Evolutionary conservation across 1,140 invertebrate species (phyloP).

Genomic region (Potamilus streckersoni): DNA sequence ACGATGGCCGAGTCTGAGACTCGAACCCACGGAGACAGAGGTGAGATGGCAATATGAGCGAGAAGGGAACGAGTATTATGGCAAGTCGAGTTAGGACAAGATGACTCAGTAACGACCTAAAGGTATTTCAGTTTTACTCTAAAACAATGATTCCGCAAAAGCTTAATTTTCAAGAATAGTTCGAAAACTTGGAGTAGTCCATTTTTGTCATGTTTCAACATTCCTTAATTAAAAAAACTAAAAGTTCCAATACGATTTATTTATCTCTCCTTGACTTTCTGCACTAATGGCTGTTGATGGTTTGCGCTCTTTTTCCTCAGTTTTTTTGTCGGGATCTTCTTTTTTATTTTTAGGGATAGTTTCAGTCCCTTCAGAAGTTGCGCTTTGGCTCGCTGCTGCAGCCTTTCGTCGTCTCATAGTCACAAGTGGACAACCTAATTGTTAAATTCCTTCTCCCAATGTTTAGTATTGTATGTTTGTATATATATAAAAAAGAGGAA

Average conservation of each 20-base stretch:
- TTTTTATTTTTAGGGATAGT: slow-evolving; percentile 38
- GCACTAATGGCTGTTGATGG: slow-evolving; percentile 43
- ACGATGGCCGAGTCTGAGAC: too few species aligned
- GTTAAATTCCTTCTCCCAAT: slow-evolving; percentile 15
- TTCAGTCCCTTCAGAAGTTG: slow-evolving; percentile 10
- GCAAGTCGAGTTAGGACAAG: too few species aligned
- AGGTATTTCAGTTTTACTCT: too few species aligned
- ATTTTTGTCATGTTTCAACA: too few species aligned
- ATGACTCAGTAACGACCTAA: too few species aligned
- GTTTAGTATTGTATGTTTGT: not conserved
- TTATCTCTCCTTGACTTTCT: slow-evolving; percentile 34
- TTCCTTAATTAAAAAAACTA: not conserved
- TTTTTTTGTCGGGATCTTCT: slow-evolving; percentile 33
- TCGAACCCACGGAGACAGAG: too few species aligned
- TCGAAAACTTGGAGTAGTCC: too few species aligned
- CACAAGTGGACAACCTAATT: slow-evolving; percentile 20
- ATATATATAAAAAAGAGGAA: too few species aligned
- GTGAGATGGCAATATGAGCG: too few species aligned
- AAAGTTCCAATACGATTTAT: not conserved
- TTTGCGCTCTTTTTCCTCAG: slow-evolving; percentile 29
- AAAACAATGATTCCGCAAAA: too few species aligned
- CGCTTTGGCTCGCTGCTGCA: slow-evolving; percentile 17
- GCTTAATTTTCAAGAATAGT: too few species aligned
- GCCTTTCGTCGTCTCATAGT: slow-evolving; percentile 35
- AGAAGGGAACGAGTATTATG: too few species aligned